Evolutionary conservation across 2,888 invertebrate genomes (phyloP).

Genomic region (Drosophila meridionalis): DNA sequence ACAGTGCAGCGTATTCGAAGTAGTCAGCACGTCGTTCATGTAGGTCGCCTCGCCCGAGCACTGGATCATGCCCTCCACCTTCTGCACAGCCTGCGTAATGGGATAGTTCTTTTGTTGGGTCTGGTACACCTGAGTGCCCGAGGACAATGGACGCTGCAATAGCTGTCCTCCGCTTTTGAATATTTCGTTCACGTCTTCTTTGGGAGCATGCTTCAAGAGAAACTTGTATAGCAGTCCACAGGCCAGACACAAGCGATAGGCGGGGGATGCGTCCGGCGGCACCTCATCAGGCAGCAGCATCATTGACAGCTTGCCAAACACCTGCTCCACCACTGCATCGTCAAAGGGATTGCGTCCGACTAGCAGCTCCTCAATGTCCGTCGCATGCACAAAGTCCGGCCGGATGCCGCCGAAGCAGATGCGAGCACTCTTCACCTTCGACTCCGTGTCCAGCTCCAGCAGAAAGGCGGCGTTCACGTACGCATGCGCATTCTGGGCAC

Average conservation of each 20-base stretch:
- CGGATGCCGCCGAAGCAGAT: conserved; percentile 89
- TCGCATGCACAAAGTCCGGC: conserved; percentile 87
- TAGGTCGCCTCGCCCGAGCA: conserved; percentile 92
- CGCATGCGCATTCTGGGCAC: conserved; percentile 92
- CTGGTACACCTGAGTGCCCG: conserved; percentile 89
- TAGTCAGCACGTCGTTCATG: conserved; percentile 90
- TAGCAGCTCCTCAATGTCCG: conserved; percentile 86
- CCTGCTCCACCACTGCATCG: conserved; percentile 80
- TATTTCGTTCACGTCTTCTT: conserved; percentile 74
- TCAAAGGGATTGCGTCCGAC: conserved; percentile 86
- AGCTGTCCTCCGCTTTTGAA: conserved; percentile 83
- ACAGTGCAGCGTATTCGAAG: conserved; percentile 86
- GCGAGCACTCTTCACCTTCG: conserved; percentile 84
- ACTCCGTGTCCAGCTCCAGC: conserved; percentile 86
- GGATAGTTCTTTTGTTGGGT: conserved; percentile 90
- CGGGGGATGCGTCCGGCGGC: conserved; percentile 89
- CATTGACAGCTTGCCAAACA: conserved; percentile 86
- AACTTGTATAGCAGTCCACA: conserved; percentile 92
- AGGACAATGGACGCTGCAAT: conserved; percentile 88
- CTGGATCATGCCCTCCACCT: conserved; percentile 89
- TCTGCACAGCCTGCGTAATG: conserved; percentile 90
- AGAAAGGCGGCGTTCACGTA: conserved; percentile 91
- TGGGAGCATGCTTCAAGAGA: conserved; percentile 87
- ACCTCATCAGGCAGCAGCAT: conserved; percentile 89
- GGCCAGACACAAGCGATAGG: conserved; percentile 89